Conservation (phyloP, 2,888 invertebrate species). For the Heliconius cydno region DNA sequence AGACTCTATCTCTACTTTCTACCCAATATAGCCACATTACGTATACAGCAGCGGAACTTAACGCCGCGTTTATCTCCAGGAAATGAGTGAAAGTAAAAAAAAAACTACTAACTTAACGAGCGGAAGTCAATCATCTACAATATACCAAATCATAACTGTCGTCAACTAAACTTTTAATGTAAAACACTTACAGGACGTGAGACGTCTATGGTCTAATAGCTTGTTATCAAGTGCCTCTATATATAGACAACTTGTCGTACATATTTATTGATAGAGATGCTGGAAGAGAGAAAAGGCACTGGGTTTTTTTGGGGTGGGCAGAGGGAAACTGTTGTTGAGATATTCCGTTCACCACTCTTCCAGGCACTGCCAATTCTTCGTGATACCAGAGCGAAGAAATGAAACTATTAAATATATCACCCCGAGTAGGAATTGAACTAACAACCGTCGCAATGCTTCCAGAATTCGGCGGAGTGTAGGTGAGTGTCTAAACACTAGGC, state of each 20-base stretch:
- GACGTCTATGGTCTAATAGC: slow-evolving; percentile 75
- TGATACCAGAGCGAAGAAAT: too few species aligned
- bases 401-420: too few species aligned
- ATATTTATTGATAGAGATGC: slow-evolving; percentile 47
- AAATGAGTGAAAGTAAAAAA: not conserved
- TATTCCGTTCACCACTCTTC: too few species aligned
- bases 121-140: slow-evolving; percentile 32
- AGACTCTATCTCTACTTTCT: too few species aligned
- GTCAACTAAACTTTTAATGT: slow-evolving; percentile 62
- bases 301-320: too few species aligned
- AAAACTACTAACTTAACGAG: not conserved
- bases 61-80: not conserved
- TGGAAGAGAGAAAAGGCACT: slow-evolving; percentile 51
- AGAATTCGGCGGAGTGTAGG: too few species aligned
- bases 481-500: too few species aligned
- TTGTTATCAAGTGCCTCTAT: slow-evolving; percentile 79
- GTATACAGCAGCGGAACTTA: not conserved
- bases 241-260: slow-evolving; percentile 71
- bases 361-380: too few species aligned
- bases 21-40: not conserved
- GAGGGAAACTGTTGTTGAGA: too few species aligned
- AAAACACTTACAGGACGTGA: slow-evolving; percentile 74
- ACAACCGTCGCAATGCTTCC: too few species aligned
- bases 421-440: too few species aligned
- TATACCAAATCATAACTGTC: slow-evolving; percentile 28